phyloP scores from a whole-genome alignment of 2,797 vertebrate species.

The Hypotaenidia philippensis region DNA sequence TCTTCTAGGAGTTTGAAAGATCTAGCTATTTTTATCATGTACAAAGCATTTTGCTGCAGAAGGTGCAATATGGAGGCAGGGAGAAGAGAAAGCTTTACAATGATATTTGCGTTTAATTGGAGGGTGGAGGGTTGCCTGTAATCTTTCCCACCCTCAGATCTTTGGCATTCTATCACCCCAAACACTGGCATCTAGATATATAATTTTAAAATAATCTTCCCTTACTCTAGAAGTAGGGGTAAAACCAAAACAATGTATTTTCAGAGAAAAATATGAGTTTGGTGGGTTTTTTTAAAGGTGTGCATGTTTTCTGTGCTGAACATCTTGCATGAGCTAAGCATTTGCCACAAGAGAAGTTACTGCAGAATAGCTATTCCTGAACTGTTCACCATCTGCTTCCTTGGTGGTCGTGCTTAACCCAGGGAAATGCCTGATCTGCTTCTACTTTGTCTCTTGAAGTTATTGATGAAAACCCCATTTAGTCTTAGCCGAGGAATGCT shows the following conservation, averaged over 20 bases:
- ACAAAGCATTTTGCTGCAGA: not conserved
- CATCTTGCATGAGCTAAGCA: not conserved
- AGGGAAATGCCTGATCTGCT: not conserved
- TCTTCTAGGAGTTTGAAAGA: conserved; percentile 50
- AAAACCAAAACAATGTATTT: not conserved
- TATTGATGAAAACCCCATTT: rapidly evolving
- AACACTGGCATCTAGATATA: not conserved
- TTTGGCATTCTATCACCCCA: not conserved
- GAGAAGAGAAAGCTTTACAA: conserved; percentile 24
- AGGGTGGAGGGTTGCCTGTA: conserved; percentile 11
- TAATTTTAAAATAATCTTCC: not conserved
- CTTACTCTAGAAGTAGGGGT: not conserved
- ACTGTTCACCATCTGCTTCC: not conserved
- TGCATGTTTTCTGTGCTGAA: not conserved
- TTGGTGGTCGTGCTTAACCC: not conserved
- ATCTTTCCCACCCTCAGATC: conserved; percentile 20
- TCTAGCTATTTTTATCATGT: conserved; percentile 43
- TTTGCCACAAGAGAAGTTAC: not conserved
- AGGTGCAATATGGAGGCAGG: conserved; percentile 30
- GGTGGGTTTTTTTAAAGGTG: not conserved
- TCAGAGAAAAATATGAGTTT: not conserved
- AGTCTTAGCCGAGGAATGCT: not conserved
- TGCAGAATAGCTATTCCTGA: not conserved
- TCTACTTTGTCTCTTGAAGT: not conserved
- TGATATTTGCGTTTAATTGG: not conserved